Percentiles rank a stretch among this genome's conserved stretches.
Evolutionary conservation across 2,113 vertebrate species (phyloP).

Genomic region (Microcebus tavaratra): DNA sequence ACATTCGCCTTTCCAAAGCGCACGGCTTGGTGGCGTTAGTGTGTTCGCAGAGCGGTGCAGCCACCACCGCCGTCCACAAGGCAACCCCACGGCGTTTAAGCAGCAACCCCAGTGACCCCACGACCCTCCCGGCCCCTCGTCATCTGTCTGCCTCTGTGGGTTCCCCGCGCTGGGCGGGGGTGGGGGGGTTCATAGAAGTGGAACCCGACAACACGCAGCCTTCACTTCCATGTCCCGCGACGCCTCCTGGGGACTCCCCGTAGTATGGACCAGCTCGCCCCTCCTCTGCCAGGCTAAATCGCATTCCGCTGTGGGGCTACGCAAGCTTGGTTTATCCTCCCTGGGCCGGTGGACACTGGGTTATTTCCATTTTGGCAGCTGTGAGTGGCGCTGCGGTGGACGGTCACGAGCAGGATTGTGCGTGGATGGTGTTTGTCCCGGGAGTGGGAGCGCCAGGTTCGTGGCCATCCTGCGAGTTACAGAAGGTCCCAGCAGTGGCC

Average conservation of each 20-base stretch:
- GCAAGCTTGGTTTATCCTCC: rapidly evolving
- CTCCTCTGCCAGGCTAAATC: too few relatives aligned
- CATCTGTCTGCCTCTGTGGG: rapidly evolving
- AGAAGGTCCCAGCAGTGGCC: rapidly evolving
- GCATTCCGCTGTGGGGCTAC: rapidly evolving
- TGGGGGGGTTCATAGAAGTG: rapidly evolving
- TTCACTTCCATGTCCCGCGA: rapidly evolving
- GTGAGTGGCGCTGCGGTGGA: rapidly evolving
- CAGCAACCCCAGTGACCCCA: background rate
- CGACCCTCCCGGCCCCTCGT: background rate
- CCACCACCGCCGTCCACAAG: rapidly evolving
- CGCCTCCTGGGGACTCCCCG: rapidly evolving
- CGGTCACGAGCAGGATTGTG: rapidly evolving
- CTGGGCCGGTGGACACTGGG: rapidly evolving
- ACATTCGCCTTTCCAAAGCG: background rate
- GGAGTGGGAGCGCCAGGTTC: rapidly evolving
- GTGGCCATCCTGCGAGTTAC: too few relatives aligned
- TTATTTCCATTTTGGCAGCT: rapidly evolving
- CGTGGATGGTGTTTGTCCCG: background rate
- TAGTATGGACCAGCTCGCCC: rapidly evolving
- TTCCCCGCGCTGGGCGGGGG: rapidly evolving
- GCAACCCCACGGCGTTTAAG: background rate
- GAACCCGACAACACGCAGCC: rapidly evolving
- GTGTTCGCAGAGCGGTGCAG: rapidly evolving
- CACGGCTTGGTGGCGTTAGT: rapidly evolving